Evolutionary conservation across 2,888 invertebrate genomes (phyloP).

Genomic region (Taenaris catops): DNA sequence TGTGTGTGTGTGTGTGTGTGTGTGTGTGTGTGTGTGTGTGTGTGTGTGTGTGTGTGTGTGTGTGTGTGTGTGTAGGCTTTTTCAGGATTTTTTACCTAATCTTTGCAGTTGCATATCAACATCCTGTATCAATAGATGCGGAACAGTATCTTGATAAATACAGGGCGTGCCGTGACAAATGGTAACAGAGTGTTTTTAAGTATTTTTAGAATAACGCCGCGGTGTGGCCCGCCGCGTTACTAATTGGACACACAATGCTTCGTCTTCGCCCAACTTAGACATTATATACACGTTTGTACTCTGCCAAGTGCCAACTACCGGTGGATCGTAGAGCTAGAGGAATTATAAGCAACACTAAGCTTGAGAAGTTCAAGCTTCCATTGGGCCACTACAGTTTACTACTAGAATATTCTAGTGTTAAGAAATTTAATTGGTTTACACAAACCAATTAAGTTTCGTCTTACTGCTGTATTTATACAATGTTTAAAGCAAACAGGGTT

Average conservation of each 20-base stretch:
- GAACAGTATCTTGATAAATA: conserved; percentile 73
- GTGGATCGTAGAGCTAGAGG: too few species aligned
- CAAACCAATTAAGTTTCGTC: too few species aligned
- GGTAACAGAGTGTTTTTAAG: conserved; percentile 73
- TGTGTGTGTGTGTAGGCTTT: too few species aligned
- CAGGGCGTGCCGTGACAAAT: conserved; percentile 74
- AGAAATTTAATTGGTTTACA: too few species aligned
- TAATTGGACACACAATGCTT: conserved; percentile 75
- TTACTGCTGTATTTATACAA: too few species aligned
- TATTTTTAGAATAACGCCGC: conserved; percentile 67
- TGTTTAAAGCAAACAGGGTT: too few species aligned
- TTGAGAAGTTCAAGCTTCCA: too few species aligned
- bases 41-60: background rate
- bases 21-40: background rate
- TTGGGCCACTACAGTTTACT: too few species aligned
- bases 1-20: background rate
- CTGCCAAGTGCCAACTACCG: conserved; percentile 5
- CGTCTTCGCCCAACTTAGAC: conserved; percentile 40
- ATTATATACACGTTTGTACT: conserved; percentile 29
- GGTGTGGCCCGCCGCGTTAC: conserved; percentile 44
- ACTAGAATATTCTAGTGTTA: too few species aligned
- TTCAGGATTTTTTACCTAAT: background rate
- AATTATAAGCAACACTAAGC: too few species aligned
- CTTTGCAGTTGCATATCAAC: conserved; percentile 20
- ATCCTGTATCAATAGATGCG: conserved; percentile 44